Evolutionary conservation across 2,113 vertebrate genomes (phyloP), one percentile per base, ranked within the genome.

Genomic region (Thinocorus orbignyianus): DNA sequence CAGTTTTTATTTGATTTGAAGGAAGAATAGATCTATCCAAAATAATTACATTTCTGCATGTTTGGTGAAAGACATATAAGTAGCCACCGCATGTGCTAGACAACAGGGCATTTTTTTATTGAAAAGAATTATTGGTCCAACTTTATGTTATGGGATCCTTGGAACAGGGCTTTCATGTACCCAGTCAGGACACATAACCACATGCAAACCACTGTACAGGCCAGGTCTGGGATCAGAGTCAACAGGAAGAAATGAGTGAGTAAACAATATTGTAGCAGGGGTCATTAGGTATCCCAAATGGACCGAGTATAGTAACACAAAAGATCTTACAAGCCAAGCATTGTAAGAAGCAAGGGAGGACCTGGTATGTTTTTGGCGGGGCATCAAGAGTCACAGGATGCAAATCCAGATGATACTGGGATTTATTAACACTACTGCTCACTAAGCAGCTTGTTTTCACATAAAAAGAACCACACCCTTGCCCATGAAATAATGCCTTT

Each of bases 401-500:
- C 41, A 88, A 82, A 73, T 77, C 18, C 31, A 88, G 28, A 3
- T 1, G 37, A 81, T 4, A 62, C 5, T 18, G 22, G 30, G n/a
- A 49, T 80, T 77, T 72, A 54, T 19, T 26, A 95, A 84, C 4
- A 1, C 22, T 44, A 6, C 10, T 61, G n/a, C 68, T 88, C 86
- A 93, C 31, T 25, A 82, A 65, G 31, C 31, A 70, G 58, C 19
- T 79, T 90, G 62, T 80, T 90, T 88, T 70, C 46, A 84, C 41
- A 71, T 51, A 58, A 64, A 62, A 92, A 88, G n/a, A 83, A 73
- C 64, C 88, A 97, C 81, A 94, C 83, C 54, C 15, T 31, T 84
- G 55, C 37, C 64, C 66, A 81, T 81, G 49, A 88, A 95, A 91
- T 93, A 94, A 95, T 57, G n/a, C 35, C 83, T 96, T 65, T 83